These are phyloP conservation scores for Dermolepida albohirtum DNA, from an alignment of 2,888 invertebrate genomes.

Conservation along the genomic window DNA sequence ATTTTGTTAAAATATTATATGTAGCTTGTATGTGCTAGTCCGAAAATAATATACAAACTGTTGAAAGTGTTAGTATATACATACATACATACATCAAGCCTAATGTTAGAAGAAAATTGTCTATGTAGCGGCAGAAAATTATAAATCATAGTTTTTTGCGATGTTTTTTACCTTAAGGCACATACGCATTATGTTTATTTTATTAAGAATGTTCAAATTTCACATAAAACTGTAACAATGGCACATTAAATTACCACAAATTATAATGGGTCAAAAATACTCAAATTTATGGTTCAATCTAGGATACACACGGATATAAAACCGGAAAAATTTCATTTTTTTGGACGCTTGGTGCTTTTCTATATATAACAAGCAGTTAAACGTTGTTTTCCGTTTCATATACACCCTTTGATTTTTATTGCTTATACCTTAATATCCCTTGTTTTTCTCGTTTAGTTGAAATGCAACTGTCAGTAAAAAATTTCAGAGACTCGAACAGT, in stretches of 20 bases:
- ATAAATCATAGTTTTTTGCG: too few relatives aligned
- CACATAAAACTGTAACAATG: slow-evolving; percentile 14
- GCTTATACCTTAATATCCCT: slow-evolving; percentile 7
- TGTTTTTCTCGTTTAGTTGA: slow-evolving; percentile 26
- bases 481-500: slow-evolving; percentile 27
- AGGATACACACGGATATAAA: slow-evolving; percentile 19
- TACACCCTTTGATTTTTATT: slow-evolving; percentile 33
- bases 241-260: slow-evolving; percentile 14
- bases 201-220: slow-evolving; percentile 5
- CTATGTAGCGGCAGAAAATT: too few relatives aligned
- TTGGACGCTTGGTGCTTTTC: slow-evolving; percentile 7
- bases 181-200: not conserved
- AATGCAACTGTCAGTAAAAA: slow-evolving; percentile 36
- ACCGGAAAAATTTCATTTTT: slow-evolving; percentile 31
- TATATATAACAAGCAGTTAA: slow-evolving; percentile 16
- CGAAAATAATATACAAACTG: too few relatives aligned
- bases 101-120: too few relatives aligned
- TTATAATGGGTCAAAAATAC: slow-evolving; percentile 17
- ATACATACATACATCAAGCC: too few relatives aligned
- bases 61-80: too few relatives aligned
- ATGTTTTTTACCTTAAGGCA: too few relatives aligned
- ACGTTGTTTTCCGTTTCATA: slow-evolving; percentile 26
- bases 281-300: slow-evolving; percentile 31
- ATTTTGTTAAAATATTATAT: too few relatives aligned
- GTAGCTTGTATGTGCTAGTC: too few relatives aligned